Evolutionary conservation across 2,888 invertebrate genomes (phyloP), one percentile per base, ranked within the genome.

Genomic region (Endotricha flammealis): DNA sequence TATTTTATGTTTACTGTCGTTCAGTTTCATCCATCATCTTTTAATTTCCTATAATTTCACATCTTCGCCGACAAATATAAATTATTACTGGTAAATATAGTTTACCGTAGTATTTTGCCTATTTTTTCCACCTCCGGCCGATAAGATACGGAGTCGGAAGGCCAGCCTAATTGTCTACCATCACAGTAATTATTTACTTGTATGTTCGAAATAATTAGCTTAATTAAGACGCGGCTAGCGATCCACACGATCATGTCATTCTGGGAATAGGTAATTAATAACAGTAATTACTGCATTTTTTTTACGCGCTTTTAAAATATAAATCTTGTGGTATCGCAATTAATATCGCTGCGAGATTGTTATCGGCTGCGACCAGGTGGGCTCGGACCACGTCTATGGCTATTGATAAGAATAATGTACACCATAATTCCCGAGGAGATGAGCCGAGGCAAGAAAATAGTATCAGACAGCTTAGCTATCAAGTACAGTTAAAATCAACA

Each of bases 141-240:
- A 25, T 33, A 33, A 16, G 25, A n/a, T 25, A 25, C 16, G 16
- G 16, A 13, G 25, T 33, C 13, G 32, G 32, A 33, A 33, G 25
- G 32, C 25, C 41, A 17, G 24, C 25, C 41, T 45, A 43, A 44
- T 46, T 48, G 49, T 42, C 32, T 32, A 29, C 16, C 17, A 29
- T 12, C 17, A 25, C 11, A 24, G 32, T 25, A 33, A 33, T 33
- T 33, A 42, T 39, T 36, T 31, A 11, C 34, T 34, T 32, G 34
- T 36, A 28, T 46, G 45, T 33, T 32, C 38, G 30, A 39, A 30
- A 36, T 55, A 57, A 58, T 61, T 58, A 53, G 31, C 44, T 47
- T 58, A 52, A 64, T 63, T 51, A 57, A 62, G 60, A 59, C 46
- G 50, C 50, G 20, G 20, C 6, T 7, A 7, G 20, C 20, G 50